phyloP scores from a whole-genome alignment of 2,888 invertebrate genomes.

The Trypoxylon attenuatum region DNA sequence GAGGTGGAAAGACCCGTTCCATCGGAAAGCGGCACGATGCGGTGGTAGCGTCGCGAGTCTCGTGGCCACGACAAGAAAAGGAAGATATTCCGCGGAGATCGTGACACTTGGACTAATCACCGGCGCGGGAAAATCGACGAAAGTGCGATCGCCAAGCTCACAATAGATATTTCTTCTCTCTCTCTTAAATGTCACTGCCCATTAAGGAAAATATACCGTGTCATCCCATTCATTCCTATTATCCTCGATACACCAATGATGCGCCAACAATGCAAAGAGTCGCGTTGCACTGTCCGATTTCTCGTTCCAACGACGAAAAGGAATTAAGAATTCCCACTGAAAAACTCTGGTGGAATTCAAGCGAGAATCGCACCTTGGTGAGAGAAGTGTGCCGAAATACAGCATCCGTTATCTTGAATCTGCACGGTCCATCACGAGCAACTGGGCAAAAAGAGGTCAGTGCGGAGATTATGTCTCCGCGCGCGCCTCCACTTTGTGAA shows the following conservation, averaged over 20 bases:
- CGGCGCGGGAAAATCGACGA: slow-evolving; percentile 29
- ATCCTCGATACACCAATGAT: too few relatives aligned
- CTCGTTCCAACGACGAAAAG: too few relatives aligned
- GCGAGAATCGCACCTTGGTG: too few relatives aligned
- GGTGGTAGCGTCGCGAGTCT: too few relatives aligned
- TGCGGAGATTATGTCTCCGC: slow-evolving; percentile 13
- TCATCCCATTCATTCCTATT: too few relatives aligned
- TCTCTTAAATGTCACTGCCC: slow-evolving; percentile 35
- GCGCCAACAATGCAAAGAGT: too few relatives aligned
- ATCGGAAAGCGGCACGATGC: slow-evolving; percentile 34
- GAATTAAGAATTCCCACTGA: too few relatives aligned
- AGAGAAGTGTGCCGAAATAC: too few relatives aligned
- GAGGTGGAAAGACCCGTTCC: slow-evolving; percentile 14
- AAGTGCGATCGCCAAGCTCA: slow-evolving; percentile 26
- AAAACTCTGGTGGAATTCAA: too few relatives aligned
- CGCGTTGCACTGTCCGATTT: too few relatives aligned
- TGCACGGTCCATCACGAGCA: neutral
- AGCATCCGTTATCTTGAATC: slow-evolving; percentile 22
- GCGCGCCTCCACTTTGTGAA: slow-evolving; percentile 27
- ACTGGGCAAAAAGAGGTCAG: neutral
- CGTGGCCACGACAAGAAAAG: slow-evolving; percentile 15
- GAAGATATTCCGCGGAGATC: slow-evolving; percentile 23
- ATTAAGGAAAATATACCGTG: slow-evolving; percentile 27
- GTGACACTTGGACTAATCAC: slow-evolving; percentile 25
- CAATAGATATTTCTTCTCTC: slow-evolving; percentile 17